Evolutionary conservation across 2,113 vertebrate genomes (phyloP).

Genomic region (Sphyrna mokarran): DNA sequence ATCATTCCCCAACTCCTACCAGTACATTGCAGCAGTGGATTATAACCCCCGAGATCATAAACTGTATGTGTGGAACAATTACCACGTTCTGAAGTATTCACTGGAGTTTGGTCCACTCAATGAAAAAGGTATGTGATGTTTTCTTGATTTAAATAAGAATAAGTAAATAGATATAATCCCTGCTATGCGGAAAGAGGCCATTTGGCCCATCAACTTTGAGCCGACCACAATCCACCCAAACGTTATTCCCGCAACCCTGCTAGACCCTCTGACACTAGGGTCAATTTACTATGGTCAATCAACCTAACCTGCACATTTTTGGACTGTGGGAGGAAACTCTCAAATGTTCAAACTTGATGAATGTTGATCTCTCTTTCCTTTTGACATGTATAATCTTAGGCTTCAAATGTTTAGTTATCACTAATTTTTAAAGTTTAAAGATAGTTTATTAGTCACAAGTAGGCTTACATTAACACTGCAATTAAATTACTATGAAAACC

Average conservation of each 20-base stretch:
- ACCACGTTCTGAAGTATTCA: constrained; percentile 93
- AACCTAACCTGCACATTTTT: too few relatives aligned
- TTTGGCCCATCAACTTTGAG: too few relatives aligned
- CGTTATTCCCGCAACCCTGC: too few relatives aligned
- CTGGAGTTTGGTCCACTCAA: constrained; percentile 90
- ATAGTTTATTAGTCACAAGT: too few relatives aligned
- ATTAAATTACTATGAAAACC: too few relatives aligned
- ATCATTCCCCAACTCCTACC: constrained; percentile 94
- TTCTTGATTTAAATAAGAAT: neutral
- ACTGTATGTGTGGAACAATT: constrained; percentile 98
- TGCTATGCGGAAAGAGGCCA: too few relatives aligned
- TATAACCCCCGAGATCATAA: constrained; percentile 97
- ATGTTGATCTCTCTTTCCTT: neutral
- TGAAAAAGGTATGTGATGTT: constrained; percentile 70
- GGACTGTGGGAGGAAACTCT: neutral
- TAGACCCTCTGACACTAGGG: too few relatives aligned
- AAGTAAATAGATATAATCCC: too few relatives aligned
- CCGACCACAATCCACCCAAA: too few relatives aligned
- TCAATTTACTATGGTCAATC: too few relatives aligned
- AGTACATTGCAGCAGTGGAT: constrained; percentile 98
- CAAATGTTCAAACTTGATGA: neutral
- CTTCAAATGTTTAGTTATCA: neutral
- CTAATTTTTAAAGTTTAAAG: neutral
- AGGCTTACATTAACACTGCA: too few relatives aligned
- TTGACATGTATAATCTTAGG: neutral